These are phyloP conservation scores for Leptogaster cylindrica DNA, from an alignment of 2,888 invertebrate genomes.

Conservation along the genomic window DNA sequence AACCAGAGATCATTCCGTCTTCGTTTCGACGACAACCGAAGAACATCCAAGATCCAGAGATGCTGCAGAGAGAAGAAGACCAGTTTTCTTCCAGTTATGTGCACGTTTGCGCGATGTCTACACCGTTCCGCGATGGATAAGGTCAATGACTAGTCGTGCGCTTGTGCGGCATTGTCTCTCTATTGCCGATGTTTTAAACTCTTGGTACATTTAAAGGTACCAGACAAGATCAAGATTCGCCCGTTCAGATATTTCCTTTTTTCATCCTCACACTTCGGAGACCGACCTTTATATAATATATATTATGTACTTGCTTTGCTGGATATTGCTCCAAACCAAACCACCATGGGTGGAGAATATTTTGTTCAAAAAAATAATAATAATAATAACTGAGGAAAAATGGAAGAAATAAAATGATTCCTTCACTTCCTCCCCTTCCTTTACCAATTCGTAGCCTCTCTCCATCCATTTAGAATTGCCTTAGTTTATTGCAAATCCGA, in stretches of 20 bases:
- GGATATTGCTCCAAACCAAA: neutral
- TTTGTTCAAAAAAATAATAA: too few species aligned
- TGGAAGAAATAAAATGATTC: neutral
- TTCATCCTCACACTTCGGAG: neutral
- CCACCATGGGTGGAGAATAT: too few species aligned
- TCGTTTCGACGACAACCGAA: too few species aligned
- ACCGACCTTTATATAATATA: neutral
- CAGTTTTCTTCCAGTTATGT: slow-evolving; percentile 22
- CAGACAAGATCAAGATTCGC: neutral
- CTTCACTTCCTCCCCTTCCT: neutral
- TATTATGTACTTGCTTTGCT: neutral
- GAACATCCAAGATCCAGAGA: neutral
- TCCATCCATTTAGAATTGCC: neutral
- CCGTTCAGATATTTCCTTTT: slow-evolving; percentile 1
- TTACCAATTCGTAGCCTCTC: neutral
- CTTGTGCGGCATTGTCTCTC: slow-evolving; percentile 8
- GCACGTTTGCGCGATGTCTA: slow-evolving; percentile 9
- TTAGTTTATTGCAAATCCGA: neutral
- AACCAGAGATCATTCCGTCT: too few species aligned
- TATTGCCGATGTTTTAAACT: slow-evolving; percentile 3
- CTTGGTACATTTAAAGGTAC: slow-evolving; percentile 17
- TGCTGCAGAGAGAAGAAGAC: neutral
- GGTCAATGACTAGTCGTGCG: slow-evolving; percentile 21
- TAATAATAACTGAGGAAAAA: too few species aligned
- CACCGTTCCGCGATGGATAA: neutral